phyloP scores from a whole-genome alignment of 2,888 invertebrate genomes.

The Notodonta dromedarius region DNA sequence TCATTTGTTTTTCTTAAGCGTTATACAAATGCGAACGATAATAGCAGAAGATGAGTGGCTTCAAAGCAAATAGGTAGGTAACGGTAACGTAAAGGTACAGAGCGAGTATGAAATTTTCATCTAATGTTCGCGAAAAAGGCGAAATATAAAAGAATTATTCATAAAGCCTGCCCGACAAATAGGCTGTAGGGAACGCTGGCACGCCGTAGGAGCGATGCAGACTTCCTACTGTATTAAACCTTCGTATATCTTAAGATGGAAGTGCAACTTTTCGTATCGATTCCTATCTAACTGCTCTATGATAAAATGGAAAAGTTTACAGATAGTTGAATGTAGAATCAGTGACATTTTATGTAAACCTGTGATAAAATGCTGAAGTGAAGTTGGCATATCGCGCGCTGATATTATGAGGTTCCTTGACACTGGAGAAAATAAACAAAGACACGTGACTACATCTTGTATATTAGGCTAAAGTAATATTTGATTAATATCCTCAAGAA shows the following conservation, averaged over 20 bases:
- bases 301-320: too few species aligned
- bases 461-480: too few species aligned
- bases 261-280: constrained; percentile 21
- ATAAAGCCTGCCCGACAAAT: constrained; percentile 53
- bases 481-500: too few species aligned
- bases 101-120: constrained; percentile 47
- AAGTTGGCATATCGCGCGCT: too few species aligned
- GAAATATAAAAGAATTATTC: constrained; percentile 61
- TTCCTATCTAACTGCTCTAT: too few species aligned
- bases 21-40: constrained; percentile 16
- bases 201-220: constrained; percentile 27
- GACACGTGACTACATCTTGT: too few species aligned
- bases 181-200: constrained; percentile 34
- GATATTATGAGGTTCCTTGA: too few species aligned
- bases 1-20: not conserved
- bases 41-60: constrained; percentile 26
- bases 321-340: too few species aligned
- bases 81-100: too few species aligned
- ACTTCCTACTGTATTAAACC: constrained; percentile 20
- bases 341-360: too few species aligned
- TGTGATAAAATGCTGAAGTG: too few species aligned
- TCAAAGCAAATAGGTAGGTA: constrained; percentile 35
- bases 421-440: too few species aligned
- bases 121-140: constrained; percentile 45
- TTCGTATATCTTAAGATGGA: constrained; percentile 14